Conservation (phyloP, 2,113 vertebrate genomes). For the Petrocephalus zakoni region DNA sequence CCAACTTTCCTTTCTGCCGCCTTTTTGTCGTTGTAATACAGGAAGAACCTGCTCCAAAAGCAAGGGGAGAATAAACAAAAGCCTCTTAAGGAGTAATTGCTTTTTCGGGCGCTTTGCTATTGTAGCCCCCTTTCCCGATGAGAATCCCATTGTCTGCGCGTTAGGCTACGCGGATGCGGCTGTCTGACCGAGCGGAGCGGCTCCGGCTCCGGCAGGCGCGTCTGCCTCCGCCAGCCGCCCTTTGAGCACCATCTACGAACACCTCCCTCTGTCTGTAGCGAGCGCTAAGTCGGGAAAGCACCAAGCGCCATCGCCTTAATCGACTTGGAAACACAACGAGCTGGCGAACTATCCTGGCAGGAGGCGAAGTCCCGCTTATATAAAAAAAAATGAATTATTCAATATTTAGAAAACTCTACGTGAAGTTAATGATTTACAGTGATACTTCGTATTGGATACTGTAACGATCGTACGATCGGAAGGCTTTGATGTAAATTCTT, state of each 20-base stretch:
- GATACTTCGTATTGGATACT: neutral
- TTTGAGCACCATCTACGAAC: neutral
- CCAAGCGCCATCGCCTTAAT: constrained; percentile 4
- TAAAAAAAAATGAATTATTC: neutral
- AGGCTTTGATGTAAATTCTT: neutral
- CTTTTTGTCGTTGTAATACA: constrained; percentile 43
- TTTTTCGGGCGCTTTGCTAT: constrained; percentile 23
- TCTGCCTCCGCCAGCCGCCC: neutral
- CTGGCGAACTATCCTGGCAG: neutral
- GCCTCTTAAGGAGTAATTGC: constrained; percentile 47
- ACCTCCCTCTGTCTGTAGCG: neutral
- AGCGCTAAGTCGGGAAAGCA: constrained; percentile 21
- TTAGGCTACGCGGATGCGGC: neutral
- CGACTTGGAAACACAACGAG: neutral
- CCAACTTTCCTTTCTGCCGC: constrained; percentile 41
- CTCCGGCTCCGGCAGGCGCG: neutral
- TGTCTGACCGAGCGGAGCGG: neutral
- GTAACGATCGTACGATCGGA: neutral
- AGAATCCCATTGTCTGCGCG: constrained; percentile 12
- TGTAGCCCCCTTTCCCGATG: constrained; percentile 30
- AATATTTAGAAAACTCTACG: neutral
- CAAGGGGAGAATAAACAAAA: constrained; percentile 36
- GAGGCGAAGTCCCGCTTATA: neutral
- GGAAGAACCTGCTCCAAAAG: constrained; percentile 36
- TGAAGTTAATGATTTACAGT: neutral